Base-by-base conservation (phyloP, 2,888 invertebrate species). In the Hermaeophaga mercurialis region DNA sequence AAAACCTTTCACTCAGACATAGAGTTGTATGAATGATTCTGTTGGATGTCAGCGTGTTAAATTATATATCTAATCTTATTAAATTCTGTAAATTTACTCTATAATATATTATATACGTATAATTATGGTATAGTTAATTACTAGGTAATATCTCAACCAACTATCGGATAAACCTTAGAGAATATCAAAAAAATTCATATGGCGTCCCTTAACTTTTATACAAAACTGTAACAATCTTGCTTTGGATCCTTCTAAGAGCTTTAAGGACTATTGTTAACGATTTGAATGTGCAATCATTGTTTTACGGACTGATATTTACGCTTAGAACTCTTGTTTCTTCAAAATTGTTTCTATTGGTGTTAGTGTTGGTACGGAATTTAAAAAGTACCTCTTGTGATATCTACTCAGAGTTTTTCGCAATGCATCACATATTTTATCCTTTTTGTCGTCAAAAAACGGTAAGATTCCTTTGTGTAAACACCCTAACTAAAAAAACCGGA, bases 51-150 rank as follows among this genome's bases (percentile, higher is more conserved):
- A 72, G 75, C 71, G 74, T 72, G 73, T 75, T 75, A 71, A 75
- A 74, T 73, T 76, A 74, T 73, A 68, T 72, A 72, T 75, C 71
- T 74, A 75, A 75, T 75, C 75, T 75, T 75, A 75, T 75, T 75
- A 63, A 75, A 76, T 74, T 77, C 76, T 78, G 78, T 78, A 77
- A 77, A 78, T 76, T 78, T 77, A 76, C 75, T 76, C 75, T 76
- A 76, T 74, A 73, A 73, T 73, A 77, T 74, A 73, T 73, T 69
- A 74, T 74, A 75, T 75, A 76, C 70, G 77, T 76, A 74, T 69
- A 67, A 73, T 72, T 72, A 75, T 72, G 73, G 69, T 73, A 74
- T 73, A 75, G 75, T 75, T 75, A 73, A 75, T 75, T 74, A 73
- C 64, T 73, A 72, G 69, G 66, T 70, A 73, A 71, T 73, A 74